These are phyloP conservation scores for Teleiodes luculella DNA, from an alignment of 2,888 invertebrate genomes.

Conservation along the genomic window DNA sequence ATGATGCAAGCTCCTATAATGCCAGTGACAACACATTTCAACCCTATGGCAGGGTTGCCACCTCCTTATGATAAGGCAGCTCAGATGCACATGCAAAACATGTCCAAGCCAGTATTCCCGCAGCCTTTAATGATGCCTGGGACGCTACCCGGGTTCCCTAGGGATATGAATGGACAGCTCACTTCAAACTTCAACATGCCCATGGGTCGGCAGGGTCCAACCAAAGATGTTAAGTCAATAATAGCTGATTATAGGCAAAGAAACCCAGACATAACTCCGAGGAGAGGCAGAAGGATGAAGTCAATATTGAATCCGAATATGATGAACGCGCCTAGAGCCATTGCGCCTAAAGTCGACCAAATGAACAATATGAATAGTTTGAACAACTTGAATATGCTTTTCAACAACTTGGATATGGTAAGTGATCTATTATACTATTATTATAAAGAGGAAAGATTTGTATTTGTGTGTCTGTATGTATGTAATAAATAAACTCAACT, in stretches of 20 bases:
- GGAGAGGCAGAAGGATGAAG: slow-evolving; percentile 82
- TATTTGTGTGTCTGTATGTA: no score
- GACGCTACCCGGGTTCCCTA: slow-evolving; percentile 58
- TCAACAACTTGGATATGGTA: slow-evolving; percentile 73
- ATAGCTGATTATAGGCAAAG: slow-evolving; percentile 88
- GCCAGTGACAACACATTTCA: slow-evolving; percentile 62
- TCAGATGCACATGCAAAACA: slow-evolving; percentile 49
- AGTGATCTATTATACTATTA: no score
- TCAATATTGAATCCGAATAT: slow-evolving; percentile 69
- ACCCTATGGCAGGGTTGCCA: slow-evolving; percentile 63
- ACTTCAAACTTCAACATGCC: slow-evolving; percentile 70
- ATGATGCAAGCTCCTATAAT: slow-evolving; percentile 58
- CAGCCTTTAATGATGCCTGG: slow-evolving; percentile 68
- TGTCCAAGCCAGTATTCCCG: slow-evolving; percentile 66
- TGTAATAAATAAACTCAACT: no score
- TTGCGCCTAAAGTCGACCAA: slow-evolving; percentile 62
- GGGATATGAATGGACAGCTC: slow-evolving; percentile 78
- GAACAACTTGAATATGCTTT: slow-evolving; percentile 61
- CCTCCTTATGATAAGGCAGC: slow-evolving; percentile 70
- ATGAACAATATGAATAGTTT: slow-evolving; percentile 47
- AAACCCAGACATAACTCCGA: slow-evolving; percentile 85
- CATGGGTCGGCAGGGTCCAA: slow-evolving; percentile 85
- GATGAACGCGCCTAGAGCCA: slow-evolving; percentile 63
- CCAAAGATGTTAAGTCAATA: slow-evolving; percentile 89
- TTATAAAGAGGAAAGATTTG: no score